Evolutionary conservation across 2,113 vertebrate species (phyloP).

Genomic region (Puntigrus tetrazona): DNA sequence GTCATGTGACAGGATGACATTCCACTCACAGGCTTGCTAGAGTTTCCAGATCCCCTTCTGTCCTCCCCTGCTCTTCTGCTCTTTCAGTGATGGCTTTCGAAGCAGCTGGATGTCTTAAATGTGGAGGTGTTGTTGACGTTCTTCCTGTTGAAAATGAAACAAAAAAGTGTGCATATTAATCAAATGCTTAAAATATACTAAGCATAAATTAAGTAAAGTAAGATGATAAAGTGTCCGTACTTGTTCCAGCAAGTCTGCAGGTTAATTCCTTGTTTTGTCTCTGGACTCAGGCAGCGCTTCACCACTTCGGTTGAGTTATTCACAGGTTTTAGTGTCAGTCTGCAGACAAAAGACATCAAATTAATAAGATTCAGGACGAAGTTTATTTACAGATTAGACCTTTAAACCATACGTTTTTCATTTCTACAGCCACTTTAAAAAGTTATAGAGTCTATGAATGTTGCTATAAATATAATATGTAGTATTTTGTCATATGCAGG

Average conservation of each 20-base stretch:
- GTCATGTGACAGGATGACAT: conserved; percentile 31
- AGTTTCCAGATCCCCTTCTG: neutral
- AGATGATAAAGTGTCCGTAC: conserved; percentile 50
- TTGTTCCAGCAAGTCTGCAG: conserved; percentile 70
- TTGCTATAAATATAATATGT: too few relatives aligned
- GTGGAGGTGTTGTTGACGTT: neutral
- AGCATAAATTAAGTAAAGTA: neutral
- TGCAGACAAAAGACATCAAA: conserved; percentile 48
- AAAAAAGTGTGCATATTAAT: neutral
- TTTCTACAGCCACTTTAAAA: too few relatives aligned
- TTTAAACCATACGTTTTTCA: too few relatives aligned
- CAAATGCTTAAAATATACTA: neutral
- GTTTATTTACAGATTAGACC: neutral
- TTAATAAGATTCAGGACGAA: neutral
- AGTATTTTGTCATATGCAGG: neutral
- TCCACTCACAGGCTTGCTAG: neutral
- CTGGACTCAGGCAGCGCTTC: conserved; percentile 61
- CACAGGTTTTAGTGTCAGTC: conserved; percentile 60
- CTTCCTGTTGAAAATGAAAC: conserved; percentile 20
- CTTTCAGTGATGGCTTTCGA: neutral
- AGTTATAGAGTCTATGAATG: too few relatives aligned
- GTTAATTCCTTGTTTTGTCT: conserved; percentile 39
- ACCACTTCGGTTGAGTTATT: neutral
- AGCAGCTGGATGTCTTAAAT: conserved; percentile 19
- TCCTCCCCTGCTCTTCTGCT: neutral